A percentile compares a stretch with the other conserved stretches of the same genome.
Conservation (phyloP, 2,888 invertebrate species). For the Lepidocyrtinus sp. region DNA sequence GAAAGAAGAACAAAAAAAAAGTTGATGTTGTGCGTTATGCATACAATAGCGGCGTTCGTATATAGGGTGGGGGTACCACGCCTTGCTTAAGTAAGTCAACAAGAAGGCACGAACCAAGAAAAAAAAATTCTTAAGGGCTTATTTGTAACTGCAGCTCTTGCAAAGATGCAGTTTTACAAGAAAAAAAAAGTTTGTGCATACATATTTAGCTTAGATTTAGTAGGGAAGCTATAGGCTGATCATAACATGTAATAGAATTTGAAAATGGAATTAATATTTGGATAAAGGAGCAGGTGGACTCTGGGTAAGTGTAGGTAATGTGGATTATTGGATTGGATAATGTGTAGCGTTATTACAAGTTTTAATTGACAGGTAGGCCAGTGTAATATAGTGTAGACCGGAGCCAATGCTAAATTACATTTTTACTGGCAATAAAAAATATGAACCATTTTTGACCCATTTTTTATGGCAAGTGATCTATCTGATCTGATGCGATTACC, state of each 20-base stretch:
- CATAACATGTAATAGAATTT: slow-evolving; percentile 18
- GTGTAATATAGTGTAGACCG: slow-evolving; percentile 31
- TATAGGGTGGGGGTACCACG: slow-evolving; percentile 67
- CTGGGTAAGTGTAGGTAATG: too few species aligned
- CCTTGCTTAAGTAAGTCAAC: slow-evolving; percentile 59
- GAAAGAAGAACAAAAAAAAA: slow-evolving; percentile 21
- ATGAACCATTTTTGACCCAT: slow-evolving; percentile 65
- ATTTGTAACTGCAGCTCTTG: too few species aligned
- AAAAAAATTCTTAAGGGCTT: too few species aligned
- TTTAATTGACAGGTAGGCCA: slow-evolving; percentile 8
- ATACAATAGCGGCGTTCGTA: slow-evolving; percentile 17
- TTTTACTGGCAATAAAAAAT: slow-evolving; percentile 51
- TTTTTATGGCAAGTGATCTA: slow-evolving; percentile 67
- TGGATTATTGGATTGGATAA: too few species aligned
- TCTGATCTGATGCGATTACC: slow-evolving; percentile 64
- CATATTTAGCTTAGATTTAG: background rate
- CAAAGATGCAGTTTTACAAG: slow-evolving; percentile 19
- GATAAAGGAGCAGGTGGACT: slow-evolving; percentile 19
- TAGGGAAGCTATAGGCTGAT: slow-evolving; percentile 46
- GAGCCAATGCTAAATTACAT: slow-evolving; percentile 51
- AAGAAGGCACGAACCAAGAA: slow-evolving; percentile 39
- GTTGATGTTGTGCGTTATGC: slow-evolving; percentile 15
- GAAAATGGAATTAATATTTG: slow-evolving; percentile 3
- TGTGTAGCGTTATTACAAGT: too few species aligned
- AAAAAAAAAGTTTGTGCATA: background rate